These are phyloP conservation scores for Drosophila mulleri DNA, from an alignment of 2,888 invertebrate genomes.

Conservation along the genomic window DNA sequence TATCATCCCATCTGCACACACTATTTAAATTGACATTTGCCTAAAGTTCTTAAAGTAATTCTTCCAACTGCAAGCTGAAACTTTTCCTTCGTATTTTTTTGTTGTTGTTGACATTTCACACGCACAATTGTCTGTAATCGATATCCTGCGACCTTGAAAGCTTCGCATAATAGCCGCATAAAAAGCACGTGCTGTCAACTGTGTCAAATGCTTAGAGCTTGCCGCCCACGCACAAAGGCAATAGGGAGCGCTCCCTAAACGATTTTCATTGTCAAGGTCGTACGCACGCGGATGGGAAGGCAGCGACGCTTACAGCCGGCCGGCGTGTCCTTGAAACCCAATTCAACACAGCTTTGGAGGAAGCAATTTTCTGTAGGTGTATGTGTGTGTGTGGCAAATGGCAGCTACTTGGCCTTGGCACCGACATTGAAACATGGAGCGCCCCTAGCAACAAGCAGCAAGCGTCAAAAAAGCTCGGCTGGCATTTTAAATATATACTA, in stretches of 20 bases:
- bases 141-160: conserved; percentile 64
- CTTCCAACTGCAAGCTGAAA: not conserved
- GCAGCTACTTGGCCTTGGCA: conserved; percentile 64
- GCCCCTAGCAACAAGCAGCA: conserved; percentile 48
- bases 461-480: conserved; percentile 30
- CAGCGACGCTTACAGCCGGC: conserved; percentile 55
- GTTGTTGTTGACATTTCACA: conserved; percentile 10
- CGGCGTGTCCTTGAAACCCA: conserved; percentile 65
- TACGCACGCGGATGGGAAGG: conserved; percentile 50
- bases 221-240: conserved; percentile 33
- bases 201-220: conserved; percentile 52
- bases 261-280: conserved; percentile 67
- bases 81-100: not conserved
- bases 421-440: conserved; percentile 61
- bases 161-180: conserved; percentile 35
- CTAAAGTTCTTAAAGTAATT: conserved; percentile 1
- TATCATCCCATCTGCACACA: not conserved
- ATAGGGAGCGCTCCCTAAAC: conserved; percentile 61
- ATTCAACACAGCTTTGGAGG: conserved; percentile 39
- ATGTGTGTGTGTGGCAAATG: conserved; percentile 42
- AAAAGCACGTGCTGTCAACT: conserved; percentile 75
- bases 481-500: conserved; percentile 30
- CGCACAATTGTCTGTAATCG: conserved; percentile 47
- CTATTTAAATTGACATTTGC: not conserved
- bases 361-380: conserved; percentile 18